Percentiles rank a stretch among this genome's conserved stretches.
Evolutionary conservation across 2,113 vertebrate genomes (phyloP).

Genomic region (Embiotoca jacksoni): DNA sequence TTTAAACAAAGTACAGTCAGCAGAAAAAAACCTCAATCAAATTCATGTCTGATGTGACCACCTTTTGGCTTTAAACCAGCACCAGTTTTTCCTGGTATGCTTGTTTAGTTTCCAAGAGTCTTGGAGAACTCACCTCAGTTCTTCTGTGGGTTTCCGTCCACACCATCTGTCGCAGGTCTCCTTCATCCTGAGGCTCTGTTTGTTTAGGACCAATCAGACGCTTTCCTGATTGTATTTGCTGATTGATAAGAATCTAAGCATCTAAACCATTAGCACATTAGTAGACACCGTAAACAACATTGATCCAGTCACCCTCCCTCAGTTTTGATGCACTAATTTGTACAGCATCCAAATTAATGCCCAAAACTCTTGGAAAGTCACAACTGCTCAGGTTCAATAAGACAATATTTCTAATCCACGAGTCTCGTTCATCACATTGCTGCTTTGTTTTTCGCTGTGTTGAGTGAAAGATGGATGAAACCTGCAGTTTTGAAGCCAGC

Average conservation of each 20-base stretch:
- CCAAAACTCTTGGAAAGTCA: constrained; percentile 27
- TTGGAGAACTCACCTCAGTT: no score
- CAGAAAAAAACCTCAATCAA: no score
- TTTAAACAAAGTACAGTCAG: no score
- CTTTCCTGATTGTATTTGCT: neutral
- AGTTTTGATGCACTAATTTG: neutral
- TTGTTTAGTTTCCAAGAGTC: no score
- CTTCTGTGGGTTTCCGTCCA: neutral
- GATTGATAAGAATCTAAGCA: neutral
- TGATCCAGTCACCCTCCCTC: constrained; percentile 3
- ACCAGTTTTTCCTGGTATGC: no score
- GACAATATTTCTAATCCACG: constrained; percentile 49
- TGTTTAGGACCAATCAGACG: neutral
- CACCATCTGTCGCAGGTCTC: neutral
- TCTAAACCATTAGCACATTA: neutral
- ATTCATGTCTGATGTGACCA: no score
- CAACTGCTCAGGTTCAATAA: constrained; percentile 18
- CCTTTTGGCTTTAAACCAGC: no score
- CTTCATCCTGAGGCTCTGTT: neutral
- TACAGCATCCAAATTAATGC: constrained; percentile 12
- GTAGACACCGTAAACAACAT: neutral
- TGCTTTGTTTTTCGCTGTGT: constrained; percentile 42
- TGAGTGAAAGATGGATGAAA: constrained; percentile 20
- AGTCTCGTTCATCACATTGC: constrained; percentile 2
- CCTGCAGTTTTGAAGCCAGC: constrained; percentile 48